Conservation (phyloP, 2,888 invertebrate species). For the Eurytoma californica region DNA sequence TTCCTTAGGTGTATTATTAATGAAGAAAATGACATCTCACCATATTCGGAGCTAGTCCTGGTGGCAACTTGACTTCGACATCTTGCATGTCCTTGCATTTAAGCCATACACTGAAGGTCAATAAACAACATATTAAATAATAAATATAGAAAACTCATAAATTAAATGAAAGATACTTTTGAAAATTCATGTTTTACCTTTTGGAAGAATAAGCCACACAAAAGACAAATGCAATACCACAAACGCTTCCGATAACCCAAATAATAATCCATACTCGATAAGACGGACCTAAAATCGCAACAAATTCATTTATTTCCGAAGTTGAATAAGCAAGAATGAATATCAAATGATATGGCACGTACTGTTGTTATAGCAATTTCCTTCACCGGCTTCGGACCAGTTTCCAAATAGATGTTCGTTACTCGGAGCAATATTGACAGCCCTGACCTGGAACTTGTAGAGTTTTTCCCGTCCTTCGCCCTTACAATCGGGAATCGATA, state of each 20-base stretch:
- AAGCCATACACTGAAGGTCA: slow-evolving; percentile 77
- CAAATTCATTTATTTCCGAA: background rate
- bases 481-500: slow-evolving; percentile 72
- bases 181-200: slow-evolving; percentile 59
- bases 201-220: slow-evolving; percentile 67
- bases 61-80: slow-evolving; percentile 82
- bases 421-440: slow-evolving; percentile 70
- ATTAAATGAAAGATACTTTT: background rate
- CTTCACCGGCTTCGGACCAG: slow-evolving; percentile 74
- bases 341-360: slow-evolving; percentile 25
- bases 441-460: slow-evolving; percentile 72
- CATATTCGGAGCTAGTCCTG: slow-evolving; percentile 77
- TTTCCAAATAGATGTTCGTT: slow-evolving; percentile 69
- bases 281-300: slow-evolving; percentile 65
- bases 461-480: slow-evolving; percentile 65
- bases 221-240: slow-evolving; percentile 62
- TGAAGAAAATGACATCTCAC: slow-evolving; percentile 59
- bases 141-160: background rate
- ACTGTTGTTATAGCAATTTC: slow-evolving; percentile 73
- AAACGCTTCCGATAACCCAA: slow-evolving; percentile 67
- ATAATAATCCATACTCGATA: slow-evolving; percentile 64
- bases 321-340: background rate
- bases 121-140: background rate
- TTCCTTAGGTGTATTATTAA: slow-evolving; percentile 11
- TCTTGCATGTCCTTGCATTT: slow-evolving; percentile 81